Percentiles rank a stretch among this genome's conserved stretches.
Conservation (phyloP, 1,140 invertebrate species). For the Thalassaphorura encarpata region DNA sequence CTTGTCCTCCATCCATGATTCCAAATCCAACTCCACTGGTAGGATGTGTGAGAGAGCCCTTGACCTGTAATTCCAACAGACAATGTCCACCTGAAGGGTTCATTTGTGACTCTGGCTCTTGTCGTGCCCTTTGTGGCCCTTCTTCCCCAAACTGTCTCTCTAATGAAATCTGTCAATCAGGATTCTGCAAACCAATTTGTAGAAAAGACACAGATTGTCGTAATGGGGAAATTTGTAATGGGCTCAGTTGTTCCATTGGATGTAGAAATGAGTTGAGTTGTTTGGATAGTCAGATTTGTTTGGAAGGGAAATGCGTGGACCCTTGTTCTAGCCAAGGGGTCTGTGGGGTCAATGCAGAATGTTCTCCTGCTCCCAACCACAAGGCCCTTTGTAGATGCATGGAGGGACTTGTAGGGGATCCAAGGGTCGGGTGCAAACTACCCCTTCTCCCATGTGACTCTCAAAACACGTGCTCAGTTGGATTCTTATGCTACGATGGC, state of each 20-base stretch:
- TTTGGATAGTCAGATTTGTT: conserved; percentile 53
- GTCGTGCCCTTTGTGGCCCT: conserved; percentile 59
- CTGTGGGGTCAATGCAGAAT: conserved; percentile 53
- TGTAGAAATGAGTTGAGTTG: conserved; percentile 46
- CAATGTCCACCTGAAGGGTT: conserved; percentile 57
- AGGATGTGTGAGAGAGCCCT: conserved; percentile 64
- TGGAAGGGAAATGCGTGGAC: conserved; percentile 57
- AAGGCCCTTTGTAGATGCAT: conserved; percentile 62
- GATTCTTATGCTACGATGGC: conserved; percentile 59
- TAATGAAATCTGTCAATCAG: conserved; percentile 57
- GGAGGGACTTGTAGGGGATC: conserved; percentile 58
- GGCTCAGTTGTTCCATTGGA: conserved; percentile 40
- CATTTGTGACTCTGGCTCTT: conserved; percentile 55
- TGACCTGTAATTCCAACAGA: conserved; percentile 57
- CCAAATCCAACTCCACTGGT: conserved; percentile 64
- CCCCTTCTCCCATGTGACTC: conserved; percentile 49
- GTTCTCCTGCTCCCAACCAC: conserved; percentile 56
- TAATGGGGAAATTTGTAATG: conserved; percentile 71
- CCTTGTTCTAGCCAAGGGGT: conserved; percentile 17
- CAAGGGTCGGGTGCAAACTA: conserved; percentile 58
- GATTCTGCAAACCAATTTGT: conserved; percentile 60
- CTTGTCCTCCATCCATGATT: conserved; percentile 63
- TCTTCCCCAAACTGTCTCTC: conserved; percentile 60
- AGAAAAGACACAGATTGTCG: conserved; percentile 66
- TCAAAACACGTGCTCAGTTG: conserved; percentile 53